A percentile compares a stretch with the other conserved stretches of the same genome.
phyloP scores from a whole-genome alignment of 2,797 vertebrate species.

The Orestias chungarensis region DNA sequence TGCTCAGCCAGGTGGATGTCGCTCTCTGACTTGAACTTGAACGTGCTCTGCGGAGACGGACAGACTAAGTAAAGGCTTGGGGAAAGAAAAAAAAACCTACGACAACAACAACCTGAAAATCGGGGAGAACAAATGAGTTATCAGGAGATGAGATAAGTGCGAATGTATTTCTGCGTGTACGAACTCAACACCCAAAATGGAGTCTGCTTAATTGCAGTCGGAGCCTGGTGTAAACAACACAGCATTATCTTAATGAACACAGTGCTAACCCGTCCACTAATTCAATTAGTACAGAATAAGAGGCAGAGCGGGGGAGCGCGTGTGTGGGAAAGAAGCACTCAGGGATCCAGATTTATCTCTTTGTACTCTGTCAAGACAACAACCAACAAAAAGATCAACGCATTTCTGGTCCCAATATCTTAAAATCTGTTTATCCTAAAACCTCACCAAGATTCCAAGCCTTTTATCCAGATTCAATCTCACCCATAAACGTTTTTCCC shows the following conservation, averaged over 20 bases:
- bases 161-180: conserved; percentile 23
- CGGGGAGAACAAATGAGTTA: conserved; percentile 14
- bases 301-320: conserved; percentile 48
- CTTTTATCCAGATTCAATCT: neutral
- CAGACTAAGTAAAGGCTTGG: neutral
- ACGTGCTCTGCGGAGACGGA: conserved; percentile 85
- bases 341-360: conserved; percentile 50
- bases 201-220: conserved; percentile 62
- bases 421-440: neutral
- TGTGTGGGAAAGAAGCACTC: conserved; percentile 45
- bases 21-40: conserved; percentile 97
- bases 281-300: conserved; percentile 70
- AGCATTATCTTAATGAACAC: conserved; percentile 76
- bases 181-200: conserved; percentile 60
- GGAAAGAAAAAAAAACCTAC: neutral
- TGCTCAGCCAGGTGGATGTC: conserved; percentile 97
- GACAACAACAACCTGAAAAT: neutral
- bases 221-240: conserved; percentile 69
- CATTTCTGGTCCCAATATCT: conserved; percentile 1
- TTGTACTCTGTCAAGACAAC: conserved; percentile 33
- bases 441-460: neutral
- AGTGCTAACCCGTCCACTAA: conserved; percentile 66
- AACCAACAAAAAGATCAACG: conserved; percentile 10
- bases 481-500: neutral
- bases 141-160: conserved; percentile 10